Evolutionary conservation across 2,888 invertebrate genomes (phyloP).

Genomic region (Pseudococcus viburni): DNA sequence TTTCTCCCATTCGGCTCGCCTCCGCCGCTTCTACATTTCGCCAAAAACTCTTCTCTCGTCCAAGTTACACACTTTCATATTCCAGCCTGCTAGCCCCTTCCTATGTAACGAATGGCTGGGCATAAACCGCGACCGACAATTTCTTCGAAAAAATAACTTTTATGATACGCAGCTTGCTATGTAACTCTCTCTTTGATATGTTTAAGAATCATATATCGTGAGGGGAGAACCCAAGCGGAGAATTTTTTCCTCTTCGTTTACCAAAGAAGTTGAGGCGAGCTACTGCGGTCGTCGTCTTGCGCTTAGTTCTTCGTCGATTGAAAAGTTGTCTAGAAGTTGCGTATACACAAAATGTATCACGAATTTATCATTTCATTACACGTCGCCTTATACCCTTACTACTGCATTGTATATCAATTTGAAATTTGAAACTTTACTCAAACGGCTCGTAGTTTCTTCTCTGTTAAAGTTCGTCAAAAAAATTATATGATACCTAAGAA

Average conservation of each 20-base stretch:
- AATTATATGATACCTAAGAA: not conserved
- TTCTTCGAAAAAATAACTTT: conserved; percentile 26
- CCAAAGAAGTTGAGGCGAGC: not conserved
- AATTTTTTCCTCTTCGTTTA: not conserved
- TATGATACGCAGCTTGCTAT: not conserved
- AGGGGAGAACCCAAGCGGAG: not conserved
- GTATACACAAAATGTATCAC: not conserved
- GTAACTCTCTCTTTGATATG: conserved; percentile 12
- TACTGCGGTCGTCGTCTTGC: not conserved
- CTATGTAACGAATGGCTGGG: not conserved
- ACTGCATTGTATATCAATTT: not conserved
- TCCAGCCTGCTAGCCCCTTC: not conserved
- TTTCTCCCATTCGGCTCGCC: not conserved
- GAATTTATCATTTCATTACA: conserved; percentile 19
- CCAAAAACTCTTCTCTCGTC: not conserved
- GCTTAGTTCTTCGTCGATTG: not conserved
- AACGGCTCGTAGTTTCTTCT: not conserved
- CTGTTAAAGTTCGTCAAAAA: not conserved
- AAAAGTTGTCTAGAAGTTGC: conserved; percentile 24
- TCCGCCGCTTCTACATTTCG: not conserved
- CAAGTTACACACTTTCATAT: not conserved
- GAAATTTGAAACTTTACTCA: conserved; percentile 21
- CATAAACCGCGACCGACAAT: not conserved
- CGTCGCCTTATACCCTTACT: not conserved
- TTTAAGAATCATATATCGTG: not conserved